A percentile compares a stretch with the other conserved stretches of the same genome.
phyloP scores from a whole-genome alignment of 2,888 invertebrate species.

The Dryadula phaetusa region DNA sequence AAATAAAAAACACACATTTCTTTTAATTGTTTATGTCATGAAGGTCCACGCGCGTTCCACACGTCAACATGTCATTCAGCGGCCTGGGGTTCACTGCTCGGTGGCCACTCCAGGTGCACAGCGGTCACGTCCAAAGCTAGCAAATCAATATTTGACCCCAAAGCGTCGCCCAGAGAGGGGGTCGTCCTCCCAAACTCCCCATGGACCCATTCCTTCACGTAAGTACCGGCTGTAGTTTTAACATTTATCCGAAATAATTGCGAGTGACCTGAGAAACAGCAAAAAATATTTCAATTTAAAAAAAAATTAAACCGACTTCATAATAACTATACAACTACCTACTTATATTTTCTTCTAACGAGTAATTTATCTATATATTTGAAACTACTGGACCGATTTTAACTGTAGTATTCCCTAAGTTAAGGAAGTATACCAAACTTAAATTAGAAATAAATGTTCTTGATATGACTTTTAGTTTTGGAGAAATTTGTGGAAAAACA shows the following conservation, averaged over 20 bases:
- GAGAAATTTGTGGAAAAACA: no score
- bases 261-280: slow-evolving; percentile 60
- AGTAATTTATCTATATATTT: no score
- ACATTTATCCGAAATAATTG: slow-evolving; percentile 87
- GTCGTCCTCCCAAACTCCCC: slow-evolving; percentile 96
- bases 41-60: no score
- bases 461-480: no score
- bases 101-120: slow-evolving; percentile 91
- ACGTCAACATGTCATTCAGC: background rate
- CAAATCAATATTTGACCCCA: slow-evolving; percentile 91
- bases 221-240: slow-evolving; percentile 95
- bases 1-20: background rate
- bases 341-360: no score
- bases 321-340: no score
- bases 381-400: no score
- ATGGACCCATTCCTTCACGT: slow-evolving; percentile 98
- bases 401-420: no score
- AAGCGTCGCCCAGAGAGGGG: slow-evolving; percentile 89
- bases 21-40: background rate
- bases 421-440: no score
- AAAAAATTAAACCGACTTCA: no score
- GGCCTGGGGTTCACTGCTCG: slow-evolving; percentile 3
- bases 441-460: no score
- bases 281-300: no score
- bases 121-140: slow-evolving; percentile 94